A percentile compares a stretch with the other conserved stretches of the same genome.
Evolutionary conservation across 2,888 invertebrate genomes (phyloP).

Genomic region (Ctena decussata): DNA sequence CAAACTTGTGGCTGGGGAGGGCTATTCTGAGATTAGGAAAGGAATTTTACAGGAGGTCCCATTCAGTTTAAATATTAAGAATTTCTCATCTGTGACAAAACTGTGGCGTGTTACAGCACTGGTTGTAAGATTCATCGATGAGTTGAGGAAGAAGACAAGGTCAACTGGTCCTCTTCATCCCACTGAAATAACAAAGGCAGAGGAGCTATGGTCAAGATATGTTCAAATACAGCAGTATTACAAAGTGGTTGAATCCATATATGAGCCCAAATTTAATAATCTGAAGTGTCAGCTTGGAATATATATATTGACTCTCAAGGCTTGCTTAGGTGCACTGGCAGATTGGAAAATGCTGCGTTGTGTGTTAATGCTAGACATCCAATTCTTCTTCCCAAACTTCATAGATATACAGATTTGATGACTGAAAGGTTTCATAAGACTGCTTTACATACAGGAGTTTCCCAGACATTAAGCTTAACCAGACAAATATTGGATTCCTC

Average conservation of each 20-base stretch:
- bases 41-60: not conserved
- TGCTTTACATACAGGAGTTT: not conserved
- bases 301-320: not conserved
- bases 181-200: not conserved
- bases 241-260: not conserved
- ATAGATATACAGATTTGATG: no score
- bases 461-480: not conserved
- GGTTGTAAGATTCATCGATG: not conserved
- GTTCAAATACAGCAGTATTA: not conserved
- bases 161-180: not conserved
- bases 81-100: not conserved
- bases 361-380: not conserved
- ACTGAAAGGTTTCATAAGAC: no score
- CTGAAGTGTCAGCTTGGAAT: not conserved
- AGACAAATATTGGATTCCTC: no score
- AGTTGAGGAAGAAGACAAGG: not conserved
- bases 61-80: not conserved
- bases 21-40: not conserved
- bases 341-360: not conserved
- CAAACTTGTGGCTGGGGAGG: not conserved
- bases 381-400: not conserved
- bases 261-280: not conserved
- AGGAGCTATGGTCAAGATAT: not conserved
- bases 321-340: not conserved
- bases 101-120: not conserved